Conservation (phyloP, 2,113 vertebrate genomes). For the Onychostruthus taczanowskii region DNA sequence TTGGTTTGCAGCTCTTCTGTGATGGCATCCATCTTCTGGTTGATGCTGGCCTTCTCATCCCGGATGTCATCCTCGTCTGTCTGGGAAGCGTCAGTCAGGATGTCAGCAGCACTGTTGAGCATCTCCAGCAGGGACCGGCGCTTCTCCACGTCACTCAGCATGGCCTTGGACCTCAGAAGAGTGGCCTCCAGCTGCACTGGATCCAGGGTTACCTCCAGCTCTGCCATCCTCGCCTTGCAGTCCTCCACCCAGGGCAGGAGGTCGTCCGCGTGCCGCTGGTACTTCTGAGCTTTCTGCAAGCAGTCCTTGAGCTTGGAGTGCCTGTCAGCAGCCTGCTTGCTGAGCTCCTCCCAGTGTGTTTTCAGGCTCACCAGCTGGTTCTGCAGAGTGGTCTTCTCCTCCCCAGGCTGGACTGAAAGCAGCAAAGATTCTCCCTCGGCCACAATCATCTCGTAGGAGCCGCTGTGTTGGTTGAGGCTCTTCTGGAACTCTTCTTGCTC, state of each 20-base stretch:
- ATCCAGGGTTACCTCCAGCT: slow-evolving; percentile 84
- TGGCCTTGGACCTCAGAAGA: slow-evolving; percentile 81
- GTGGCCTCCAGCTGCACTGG: slow-evolving; percentile 81
- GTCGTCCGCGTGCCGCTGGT: slow-evolving; percentile 83
- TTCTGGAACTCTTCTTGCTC: slow-evolving; percentile 91
- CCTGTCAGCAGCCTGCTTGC: slow-evolving; percentile 77
- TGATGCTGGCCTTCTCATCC: slow-evolving; percentile 90
- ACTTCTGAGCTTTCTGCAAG: slow-evolving; percentile 86
- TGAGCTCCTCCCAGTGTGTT: slow-evolving; percentile 89
- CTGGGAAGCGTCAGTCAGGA: slow-evolving; percentile 88
- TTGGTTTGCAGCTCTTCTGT: slow-evolving; percentile 83
- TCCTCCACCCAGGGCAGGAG: slow-evolving; percentile 87
- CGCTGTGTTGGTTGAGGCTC: slow-evolving; percentile 88
- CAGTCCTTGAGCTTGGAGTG: slow-evolving; percentile 83
- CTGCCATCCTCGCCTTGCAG: slow-evolving; percentile 78
- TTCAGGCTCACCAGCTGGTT: slow-evolving; percentile 81
- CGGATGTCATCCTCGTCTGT: slow-evolving; percentile 88
- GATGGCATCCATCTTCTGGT: slow-evolving; percentile 86
- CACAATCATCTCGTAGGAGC: slow-evolving; percentile 93
- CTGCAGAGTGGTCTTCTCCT: slow-evolving; percentile 85
- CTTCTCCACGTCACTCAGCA: slow-evolving; percentile 88
- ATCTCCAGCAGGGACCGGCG: slow-evolving; percentile 85
- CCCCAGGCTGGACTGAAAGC: slow-evolving; percentile 82
- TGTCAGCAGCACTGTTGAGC: slow-evolving; percentile 88
- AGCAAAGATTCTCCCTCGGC: slow-evolving; percentile 87